These are phyloP conservation scores for Miniopterus natalensis DNA, from an alignment of 2,113 vertebrate species.

Conservation along the genomic window DNA sequence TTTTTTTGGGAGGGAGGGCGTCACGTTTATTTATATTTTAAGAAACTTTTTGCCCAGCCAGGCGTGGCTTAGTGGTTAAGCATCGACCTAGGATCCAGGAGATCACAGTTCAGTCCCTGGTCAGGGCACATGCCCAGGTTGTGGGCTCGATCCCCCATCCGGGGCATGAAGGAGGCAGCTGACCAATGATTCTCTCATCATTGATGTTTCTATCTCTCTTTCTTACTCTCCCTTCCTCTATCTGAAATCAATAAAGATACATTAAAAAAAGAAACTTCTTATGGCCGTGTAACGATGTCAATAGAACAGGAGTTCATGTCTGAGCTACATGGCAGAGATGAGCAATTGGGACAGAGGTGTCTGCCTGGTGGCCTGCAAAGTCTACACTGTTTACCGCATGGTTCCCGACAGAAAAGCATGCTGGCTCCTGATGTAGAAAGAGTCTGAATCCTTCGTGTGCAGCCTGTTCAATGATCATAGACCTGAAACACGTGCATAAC, in stretches of 20 bases:
- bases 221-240: too few species aligned
- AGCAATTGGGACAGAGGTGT: background rate
- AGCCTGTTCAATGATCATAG: background rate
- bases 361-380: background rate
- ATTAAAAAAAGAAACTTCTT: background rate
- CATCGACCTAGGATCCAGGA: too few species aligned
- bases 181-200: too few species aligned
- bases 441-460: background rate
- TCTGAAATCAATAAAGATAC: too few species aligned
- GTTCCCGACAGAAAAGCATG: background rate
- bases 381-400: background rate
- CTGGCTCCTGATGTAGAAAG: background rate
- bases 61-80: too few species aligned
- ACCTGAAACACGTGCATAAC: background rate
- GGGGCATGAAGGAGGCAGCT: too few species aligned
- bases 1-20: background rate
- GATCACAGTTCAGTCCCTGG: too few species aligned
- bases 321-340: background rate
- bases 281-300: background rate
- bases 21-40: background rate
- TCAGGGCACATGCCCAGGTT: too few species aligned
- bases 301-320: background rate
- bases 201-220: too few species aligned
- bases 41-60: background rate
- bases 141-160: too few species aligned